Conservation (phyloP, 2,113 vertebrate genomes). For the Halichoeres trimaculatus region DNA sequence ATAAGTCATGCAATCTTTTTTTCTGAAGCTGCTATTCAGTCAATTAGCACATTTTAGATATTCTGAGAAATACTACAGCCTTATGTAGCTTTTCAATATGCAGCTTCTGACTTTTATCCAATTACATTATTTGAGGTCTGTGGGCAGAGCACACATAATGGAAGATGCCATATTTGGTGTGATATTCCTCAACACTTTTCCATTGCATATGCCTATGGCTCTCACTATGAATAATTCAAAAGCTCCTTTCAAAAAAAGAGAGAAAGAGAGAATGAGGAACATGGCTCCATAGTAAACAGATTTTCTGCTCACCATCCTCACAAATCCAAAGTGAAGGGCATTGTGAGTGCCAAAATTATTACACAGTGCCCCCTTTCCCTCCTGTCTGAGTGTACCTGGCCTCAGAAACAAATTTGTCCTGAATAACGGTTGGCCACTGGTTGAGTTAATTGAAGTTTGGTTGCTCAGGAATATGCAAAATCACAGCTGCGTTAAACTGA, state of each 20-base stretch:
- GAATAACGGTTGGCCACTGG: constrained; percentile 53
- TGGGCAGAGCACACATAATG: constrained; percentile 67
- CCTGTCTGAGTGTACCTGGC: constrained; percentile 65
- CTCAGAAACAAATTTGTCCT: constrained; percentile 56
- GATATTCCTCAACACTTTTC: constrained; percentile 77
- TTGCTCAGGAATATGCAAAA: constrained; percentile 14
- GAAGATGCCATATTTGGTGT: constrained; percentile 74
- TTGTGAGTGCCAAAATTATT: constrained; percentile 78
- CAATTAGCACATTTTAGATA: constrained; percentile 71
- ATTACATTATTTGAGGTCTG: constrained; percentile 75
- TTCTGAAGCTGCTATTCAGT: constrained; percentile 67
- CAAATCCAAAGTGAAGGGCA: constrained; percentile 80
- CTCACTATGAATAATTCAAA: constrained; percentile 85
- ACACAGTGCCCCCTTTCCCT: constrained; percentile 64
- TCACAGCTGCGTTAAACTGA: constrained; percentile 34
- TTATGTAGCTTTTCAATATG: constrained; percentile 71
- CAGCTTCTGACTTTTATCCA: constrained; percentile 74
- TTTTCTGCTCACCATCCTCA: constrained; percentile 82
- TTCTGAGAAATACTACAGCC: constrained; percentile 56
- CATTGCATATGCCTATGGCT: constrained; percentile 78
- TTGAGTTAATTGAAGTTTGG: constrained; percentile 63
- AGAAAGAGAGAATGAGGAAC: constrained; percentile 69
- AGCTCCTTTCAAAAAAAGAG: constrained; percentile 71
- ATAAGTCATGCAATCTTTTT: constrained; percentile 62
- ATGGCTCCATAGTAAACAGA: constrained; percentile 84